Evolutionary conservation across 2,113 vertebrate genomes (phyloP), one percentile per base, ranked within the genome.

Genomic region (Myiagra hebetior): DNA sequence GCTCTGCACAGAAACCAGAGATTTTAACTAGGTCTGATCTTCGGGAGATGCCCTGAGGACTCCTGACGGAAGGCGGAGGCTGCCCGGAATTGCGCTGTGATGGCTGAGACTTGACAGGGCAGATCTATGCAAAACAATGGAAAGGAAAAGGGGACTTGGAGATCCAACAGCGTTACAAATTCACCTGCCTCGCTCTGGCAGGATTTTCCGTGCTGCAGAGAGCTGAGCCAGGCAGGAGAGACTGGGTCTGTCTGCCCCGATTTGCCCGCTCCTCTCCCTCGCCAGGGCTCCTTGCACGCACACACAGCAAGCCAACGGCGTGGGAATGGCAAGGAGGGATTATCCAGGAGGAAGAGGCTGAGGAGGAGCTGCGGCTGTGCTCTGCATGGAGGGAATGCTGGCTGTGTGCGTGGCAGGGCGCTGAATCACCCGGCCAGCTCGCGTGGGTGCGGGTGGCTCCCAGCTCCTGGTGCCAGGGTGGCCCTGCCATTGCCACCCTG

Each of bases 21-120:
- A 95, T 78, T 96, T 85, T 95, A 97, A 94, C 85, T 87, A 85
- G 70, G 70, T 87, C 91, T 95, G 91, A 95, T 85, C 56, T 90
- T 64, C 37, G 3, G 85, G 87, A 95, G 90, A 57, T 91, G 92
- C 93, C 90, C 93, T 12, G 50, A 89, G 93, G 95, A 60, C 93
- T 81, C 59, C 87, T 46, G 85, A 46, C 0, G n/a, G 47, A 60
- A 76, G 91, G 86, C 67, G 62, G 63, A 88, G 91, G 87, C 84
- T 92, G 81, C 76, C 42, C 20, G 7, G 30, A 33, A 0, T 72
- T 52, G 27, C 0, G 1, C 85, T 50, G 74, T 86, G 92, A 91
- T 74, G 77, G 46, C 47, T 73, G 76, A 62, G 86, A 52, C 64
- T 91, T 91, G 93, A 87, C 49, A 90, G 92, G 89, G 73, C 74